phyloP scores from a whole-genome alignment of 1,140 invertebrate genomes.

The Lucilia cuprina region DNA sequence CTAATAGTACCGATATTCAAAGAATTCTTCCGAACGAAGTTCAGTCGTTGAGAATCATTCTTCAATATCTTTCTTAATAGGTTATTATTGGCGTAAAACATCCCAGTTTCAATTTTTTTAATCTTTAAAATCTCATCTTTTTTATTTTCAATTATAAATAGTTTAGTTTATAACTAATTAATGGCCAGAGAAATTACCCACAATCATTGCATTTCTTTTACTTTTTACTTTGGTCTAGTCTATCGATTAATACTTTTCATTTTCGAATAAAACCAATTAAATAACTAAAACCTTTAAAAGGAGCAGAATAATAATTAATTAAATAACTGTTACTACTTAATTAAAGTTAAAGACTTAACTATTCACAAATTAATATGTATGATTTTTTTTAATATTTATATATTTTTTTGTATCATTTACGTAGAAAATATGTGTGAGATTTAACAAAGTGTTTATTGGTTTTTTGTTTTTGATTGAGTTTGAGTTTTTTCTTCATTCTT shows the following conservation, averaged over 20 bases:
- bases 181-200: constrained; percentile 4
- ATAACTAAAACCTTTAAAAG: background rate
- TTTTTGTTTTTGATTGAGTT: background rate
- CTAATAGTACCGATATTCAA: no score
- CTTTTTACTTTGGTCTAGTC: background rate
- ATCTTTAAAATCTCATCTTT: no score
- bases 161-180: background rate
- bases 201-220: constrained; percentile 15
- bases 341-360: background rate
- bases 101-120: no score
- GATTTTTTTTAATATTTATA: background rate
- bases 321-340: background rate
- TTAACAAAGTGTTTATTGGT: constrained; percentile 16
- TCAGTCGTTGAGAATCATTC: no score
- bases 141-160: no score
- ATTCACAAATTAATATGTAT: constrained; percentile 11
- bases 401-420: background rate
- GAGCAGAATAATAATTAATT: background rate
- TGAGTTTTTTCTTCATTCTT: background rate
- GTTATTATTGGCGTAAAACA: no score
- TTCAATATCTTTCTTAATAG: no score
- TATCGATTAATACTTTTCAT: background rate
- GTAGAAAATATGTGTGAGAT: constrained; percentile 33
- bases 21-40: no score
- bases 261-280: background rate